Conservation (phyloP, 2,888 invertebrate genomes). For the Myathropa florea region DNA sequence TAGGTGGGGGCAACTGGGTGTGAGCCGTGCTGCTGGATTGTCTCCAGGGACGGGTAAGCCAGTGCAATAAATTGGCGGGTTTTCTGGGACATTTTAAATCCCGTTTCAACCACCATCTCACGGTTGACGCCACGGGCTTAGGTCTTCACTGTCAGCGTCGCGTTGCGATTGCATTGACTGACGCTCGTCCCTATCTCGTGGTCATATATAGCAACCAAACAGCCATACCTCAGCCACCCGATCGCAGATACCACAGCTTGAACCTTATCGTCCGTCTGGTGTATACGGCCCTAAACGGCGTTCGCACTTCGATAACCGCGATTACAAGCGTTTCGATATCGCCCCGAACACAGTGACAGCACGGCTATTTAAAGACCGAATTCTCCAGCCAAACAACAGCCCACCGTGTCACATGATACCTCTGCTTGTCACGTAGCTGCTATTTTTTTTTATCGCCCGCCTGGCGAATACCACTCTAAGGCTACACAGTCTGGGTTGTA, state of each 20-base stretch:
- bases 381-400: constrained; percentile 3
- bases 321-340: not conserved
- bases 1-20: too few species aligned
- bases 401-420: not conserved
- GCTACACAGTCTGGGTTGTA: not conserved
- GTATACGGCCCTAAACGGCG: not conserved
- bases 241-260: not conserved
- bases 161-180: too few species aligned
- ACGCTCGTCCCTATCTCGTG: too few species aligned
- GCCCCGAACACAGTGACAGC: not conserved
- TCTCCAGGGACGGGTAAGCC: too few species aligned
- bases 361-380: constrained; percentile 10
- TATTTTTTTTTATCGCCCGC: not conserved
- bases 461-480: constrained; percentile 8
- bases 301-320: not conserved
- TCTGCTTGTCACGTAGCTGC: not conserved
- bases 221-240: not conserved
- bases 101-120: too few species aligned
- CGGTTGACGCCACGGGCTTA: too few species aligned
- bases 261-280: not conserved
- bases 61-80: too few species aligned
- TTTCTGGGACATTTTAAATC: too few species aligned
- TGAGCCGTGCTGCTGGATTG: too few species aligned
- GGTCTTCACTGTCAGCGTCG: too few species aligned
- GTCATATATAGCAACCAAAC: not conserved